phyloP scores from a whole-genome alignment of 2,888 invertebrate genomes.

The Agrypnus murinus region DNA sequence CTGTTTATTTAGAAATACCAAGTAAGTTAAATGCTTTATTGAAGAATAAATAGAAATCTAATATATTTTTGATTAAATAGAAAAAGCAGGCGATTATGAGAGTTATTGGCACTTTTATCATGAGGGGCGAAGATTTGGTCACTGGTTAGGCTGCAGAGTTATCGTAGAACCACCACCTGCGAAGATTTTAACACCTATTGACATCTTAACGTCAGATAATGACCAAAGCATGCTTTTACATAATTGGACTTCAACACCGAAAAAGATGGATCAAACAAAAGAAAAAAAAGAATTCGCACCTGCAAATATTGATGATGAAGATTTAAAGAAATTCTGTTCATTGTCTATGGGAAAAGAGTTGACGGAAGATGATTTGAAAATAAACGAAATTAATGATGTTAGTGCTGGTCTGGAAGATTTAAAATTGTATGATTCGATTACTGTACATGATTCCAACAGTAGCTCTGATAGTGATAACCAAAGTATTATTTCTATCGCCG shows the following conservation, averaged over 20 bases:
- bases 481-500: constrained; percentile 54
- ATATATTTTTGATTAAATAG: constrained; percentile 57
- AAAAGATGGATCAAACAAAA: background rate
- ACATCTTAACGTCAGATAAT: background rate
- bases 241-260: background rate
- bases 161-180: constrained; percentile 63
- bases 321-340: too few relatives aligned
- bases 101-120: constrained; percentile 71
- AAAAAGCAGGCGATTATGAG: constrained; percentile 68
- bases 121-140: constrained; percentile 69
- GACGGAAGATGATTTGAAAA: too few relatives aligned
- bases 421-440: background rate
- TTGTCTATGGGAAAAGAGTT: too few relatives aligned
- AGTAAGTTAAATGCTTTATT: too few relatives aligned
- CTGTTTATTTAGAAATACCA: constrained; percentile 67
- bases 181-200: background rate
- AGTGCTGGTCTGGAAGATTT: background rate
- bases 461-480: constrained; percentile 53
- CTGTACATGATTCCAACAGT: constrained; percentile 2
- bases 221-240: background rate
- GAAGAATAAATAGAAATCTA: too few relatives aligned
- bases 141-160: constrained; percentile 68
- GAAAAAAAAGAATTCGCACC: too few relatives aligned
- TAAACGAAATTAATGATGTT: too few relatives aligned
- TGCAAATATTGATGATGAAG: too few relatives aligned